phyloP scores from a whole-genome alignment of 2,888 invertebrate species.

The Mayetiola destructor region DNA sequence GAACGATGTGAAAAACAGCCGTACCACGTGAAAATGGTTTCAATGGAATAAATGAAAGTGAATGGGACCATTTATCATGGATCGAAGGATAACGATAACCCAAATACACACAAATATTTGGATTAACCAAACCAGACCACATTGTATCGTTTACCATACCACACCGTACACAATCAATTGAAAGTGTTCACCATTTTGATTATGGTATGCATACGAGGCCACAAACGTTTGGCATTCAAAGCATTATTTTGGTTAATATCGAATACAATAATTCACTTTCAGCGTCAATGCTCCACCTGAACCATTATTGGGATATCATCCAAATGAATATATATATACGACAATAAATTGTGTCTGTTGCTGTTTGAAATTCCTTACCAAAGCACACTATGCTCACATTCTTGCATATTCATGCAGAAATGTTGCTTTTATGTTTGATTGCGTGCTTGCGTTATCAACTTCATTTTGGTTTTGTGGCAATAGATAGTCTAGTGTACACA shows the following conservation, averaged over 20 bases:
- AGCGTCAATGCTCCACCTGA: background rate
- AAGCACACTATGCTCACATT: too few species aligned
- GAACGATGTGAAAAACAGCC: too few species aligned
- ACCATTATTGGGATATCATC: background rate
- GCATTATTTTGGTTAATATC: background rate
- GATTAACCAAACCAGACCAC: too few species aligned
- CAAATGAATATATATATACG: background rate
- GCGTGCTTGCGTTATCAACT: too few species aligned
- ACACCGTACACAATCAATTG: background rate
- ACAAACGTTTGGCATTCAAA: background rate
- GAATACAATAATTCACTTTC: constrained; percentile 3
- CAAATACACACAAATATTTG: too few species aligned
- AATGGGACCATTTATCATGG: background rate
- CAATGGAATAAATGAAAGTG: background rate
- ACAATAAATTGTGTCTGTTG: constrained; percentile 8
- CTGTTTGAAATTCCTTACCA: background rate
- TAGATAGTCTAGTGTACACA: too few species aligned
- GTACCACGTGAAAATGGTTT: too few species aligned
- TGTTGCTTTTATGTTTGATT: too few species aligned
- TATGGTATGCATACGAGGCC: background rate
- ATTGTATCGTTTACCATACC: background rate
- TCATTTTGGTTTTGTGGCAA: too few species aligned
- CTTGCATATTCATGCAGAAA: too few species aligned
- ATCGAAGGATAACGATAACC: constrained; percentile 1
- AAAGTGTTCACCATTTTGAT: background rate